Percentiles rank a stretch among this genome's conserved stretches.
phyloP scores from a whole-genome alignment of 1,140 invertebrate species.

The Diploscapter pachys region DNA sequence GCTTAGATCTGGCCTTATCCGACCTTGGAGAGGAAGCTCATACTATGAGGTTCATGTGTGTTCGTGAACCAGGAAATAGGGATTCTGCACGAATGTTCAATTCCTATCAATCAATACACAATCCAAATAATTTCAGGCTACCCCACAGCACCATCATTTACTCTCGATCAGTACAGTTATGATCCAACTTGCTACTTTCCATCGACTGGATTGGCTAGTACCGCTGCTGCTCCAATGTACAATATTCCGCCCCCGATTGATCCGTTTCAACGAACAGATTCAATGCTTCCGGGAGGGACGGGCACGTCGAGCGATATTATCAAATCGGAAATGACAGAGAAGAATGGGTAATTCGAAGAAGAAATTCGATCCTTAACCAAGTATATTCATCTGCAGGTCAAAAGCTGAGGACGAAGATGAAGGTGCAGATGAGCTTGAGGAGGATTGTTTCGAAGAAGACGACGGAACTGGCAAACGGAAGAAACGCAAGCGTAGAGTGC shows the following conservation, averaged over 20 bases:
- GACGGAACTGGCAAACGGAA: constrained; percentile 19
- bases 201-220: constrained; percentile 13
- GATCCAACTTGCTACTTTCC: constrained; percentile 5
- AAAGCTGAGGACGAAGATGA: constrained; percentile 18
- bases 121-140: constrained; percentile 5
- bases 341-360: neutral
- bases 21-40: too few relatives aligned
- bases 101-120: too few relatives aligned
- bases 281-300: neutral
- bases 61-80: too few relatives aligned
- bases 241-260: neutral
- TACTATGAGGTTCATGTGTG: too few relatives aligned
- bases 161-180: constrained; percentile 7
- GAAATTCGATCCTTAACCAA: neutral
- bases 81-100: too few relatives aligned
- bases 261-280: constrained; percentile 1
- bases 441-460: constrained; percentile 15
- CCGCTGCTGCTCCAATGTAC: constrained; percentile 7
- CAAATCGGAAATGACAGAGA: constrained; percentile 5
- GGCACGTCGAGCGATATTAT: neutral
- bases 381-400: neutral
- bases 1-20: too few relatives aligned
- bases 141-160: constrained; percentile 4
- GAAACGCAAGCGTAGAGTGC: constrained; percentile 79
- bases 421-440: neutral